Evolutionary conservation across 2,888 invertebrate genomes (phyloP), one percentile per base, ranked within the genome.

Genomic region (Tenthredo distinguenda): DNA sequence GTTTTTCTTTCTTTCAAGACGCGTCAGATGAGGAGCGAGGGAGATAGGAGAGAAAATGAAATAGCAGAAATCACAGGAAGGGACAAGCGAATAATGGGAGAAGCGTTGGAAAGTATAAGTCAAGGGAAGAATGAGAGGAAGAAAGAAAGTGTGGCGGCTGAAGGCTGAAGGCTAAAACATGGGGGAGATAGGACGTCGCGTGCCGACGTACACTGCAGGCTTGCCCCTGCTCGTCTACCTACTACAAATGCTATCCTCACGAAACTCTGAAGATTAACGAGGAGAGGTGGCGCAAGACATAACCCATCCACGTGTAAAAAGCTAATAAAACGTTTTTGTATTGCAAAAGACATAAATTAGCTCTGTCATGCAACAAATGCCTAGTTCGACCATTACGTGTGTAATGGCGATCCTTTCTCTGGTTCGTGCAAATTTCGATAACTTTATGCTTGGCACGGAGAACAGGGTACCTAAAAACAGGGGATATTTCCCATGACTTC

Each of bases 181-280:
- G 91, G 91, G 89, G 89, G 87, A 92, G 92, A 92, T 92, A 92
- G 91, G 90, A 88, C 91, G 90, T 92, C 91, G 92, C 92, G 92
- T 92, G 92, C 91, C 90, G 90, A 90, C 90, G 89, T 88, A 89
- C 89, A 89, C 88, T 89, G 88, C 89, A 90, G 89, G 90, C 89
- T 90, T 87, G 87, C 88, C 88, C 89, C 87, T 87, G 86, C 90
- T 89, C 89, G 90, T 92, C 92, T 91, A 88, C 90, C 87, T 62
- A 58, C 37, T 81, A 62, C 62, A 40, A 81, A 81, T 34, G 89
- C 90, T 91, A 92, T 91, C 92, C 91, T 92, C 90, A 91, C 89
- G 91, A 91, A 90, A 90, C 90, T 90, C 90, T 83, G 88, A 90
- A 92, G 92, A 92, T 92, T 92, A 92, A 92, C 92, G 92, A 91